Evolutionary conservation across 92 coral and sea anemone genomes (phyloP).

Genomic region (Isaurus tuberculatus): DNA sequence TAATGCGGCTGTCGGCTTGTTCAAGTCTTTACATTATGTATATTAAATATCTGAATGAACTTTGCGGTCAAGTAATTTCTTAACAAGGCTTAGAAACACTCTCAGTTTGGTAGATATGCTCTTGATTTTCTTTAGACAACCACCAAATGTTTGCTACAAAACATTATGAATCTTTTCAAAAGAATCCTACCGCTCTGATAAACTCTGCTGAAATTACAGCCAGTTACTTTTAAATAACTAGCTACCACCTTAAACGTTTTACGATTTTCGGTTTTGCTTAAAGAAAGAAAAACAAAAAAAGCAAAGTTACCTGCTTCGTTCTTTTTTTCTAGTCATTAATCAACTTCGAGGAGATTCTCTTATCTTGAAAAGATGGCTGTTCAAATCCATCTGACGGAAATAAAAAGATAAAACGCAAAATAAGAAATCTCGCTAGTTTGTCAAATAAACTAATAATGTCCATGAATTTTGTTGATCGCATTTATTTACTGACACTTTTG

Average conservation of each 20-base stretch:
- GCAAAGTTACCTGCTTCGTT: constrained; percentile 7
- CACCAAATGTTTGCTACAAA: constrained; percentile 14
- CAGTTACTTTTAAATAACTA: constrained; percentile 26
- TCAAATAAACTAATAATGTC: constrained; percentile 43
- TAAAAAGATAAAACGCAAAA: constrained; percentile 3
- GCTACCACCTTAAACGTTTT: constrained; percentile 15
- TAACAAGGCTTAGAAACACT: neutral
- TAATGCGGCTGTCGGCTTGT: neutral
- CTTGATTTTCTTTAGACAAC: neutral
- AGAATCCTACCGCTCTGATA: constrained; percentile 45
- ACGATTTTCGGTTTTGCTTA: neutral
- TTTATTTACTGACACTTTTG: constrained; percentile 41
- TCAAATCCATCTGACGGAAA: constrained; percentile 21
- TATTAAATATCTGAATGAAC: neutral
- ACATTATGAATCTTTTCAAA: constrained; percentile 35
- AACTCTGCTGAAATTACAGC: constrained; percentile 33
- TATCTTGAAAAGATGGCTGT: constrained; percentile 32
- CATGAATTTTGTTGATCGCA: constrained; percentile 36
- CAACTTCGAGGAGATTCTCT: constrained; percentile 2
- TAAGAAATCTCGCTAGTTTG: constrained; percentile 43
- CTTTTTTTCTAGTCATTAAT: neutral
- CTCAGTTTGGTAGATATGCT: neutral
- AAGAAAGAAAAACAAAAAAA: constrained; percentile 9
- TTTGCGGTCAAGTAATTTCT: neutral
- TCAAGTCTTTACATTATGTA: neutral